Conservation (phyloP, 1,140 invertebrate species). For the Brachionus rotundiformis region DNA sequence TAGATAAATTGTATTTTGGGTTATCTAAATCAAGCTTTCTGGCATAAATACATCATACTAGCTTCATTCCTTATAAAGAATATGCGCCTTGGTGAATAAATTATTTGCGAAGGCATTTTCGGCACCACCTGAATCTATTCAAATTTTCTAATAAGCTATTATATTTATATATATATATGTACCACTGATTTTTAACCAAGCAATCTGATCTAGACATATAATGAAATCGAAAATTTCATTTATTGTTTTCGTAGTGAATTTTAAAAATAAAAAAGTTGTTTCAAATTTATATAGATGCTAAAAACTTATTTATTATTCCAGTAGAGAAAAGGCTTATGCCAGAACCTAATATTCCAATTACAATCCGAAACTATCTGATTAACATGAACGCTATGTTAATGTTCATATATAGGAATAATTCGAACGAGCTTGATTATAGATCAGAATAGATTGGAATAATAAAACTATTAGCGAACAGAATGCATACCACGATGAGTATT, state of each 20-base stretch:
- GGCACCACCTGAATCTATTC: slow-evolving; percentile 17
- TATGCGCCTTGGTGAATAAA: slow-evolving; percentile 5
- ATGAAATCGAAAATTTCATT: neutral
- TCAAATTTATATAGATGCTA: slow-evolving; percentile 15
- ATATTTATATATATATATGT: neutral
- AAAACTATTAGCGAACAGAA: neutral
- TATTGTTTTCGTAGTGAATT: slow-evolving; percentile 9
- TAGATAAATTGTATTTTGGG: neutral
- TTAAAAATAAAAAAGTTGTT: slow-evolving; percentile 11
- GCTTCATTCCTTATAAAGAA: slow-evolving; percentile 26
- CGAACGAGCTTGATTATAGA: neutral
- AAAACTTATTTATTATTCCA: slow-evolving; percentile 5
- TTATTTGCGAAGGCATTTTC: neutral
- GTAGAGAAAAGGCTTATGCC: neutral
- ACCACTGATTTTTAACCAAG: neutral
- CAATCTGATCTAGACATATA: slow-evolving; percentile 1
- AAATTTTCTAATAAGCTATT: slow-evolving; percentile 18
- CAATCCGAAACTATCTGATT: slow-evolving; percentile 30
- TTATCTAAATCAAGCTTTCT: neutral
- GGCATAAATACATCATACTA: neutral
- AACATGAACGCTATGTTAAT: slow-evolving; percentile 48
- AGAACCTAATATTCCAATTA: slow-evolving; percentile 18
- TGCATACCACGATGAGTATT: neutral
- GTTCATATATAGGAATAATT: slow-evolving; percentile 48
- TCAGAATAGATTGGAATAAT: neutral